A percentile compares a stretch with the other conserved stretches of the same genome.
Conservation (phyloP, 2,797 vertebrate genomes). For the Tenualosa ilisha region DNA sequence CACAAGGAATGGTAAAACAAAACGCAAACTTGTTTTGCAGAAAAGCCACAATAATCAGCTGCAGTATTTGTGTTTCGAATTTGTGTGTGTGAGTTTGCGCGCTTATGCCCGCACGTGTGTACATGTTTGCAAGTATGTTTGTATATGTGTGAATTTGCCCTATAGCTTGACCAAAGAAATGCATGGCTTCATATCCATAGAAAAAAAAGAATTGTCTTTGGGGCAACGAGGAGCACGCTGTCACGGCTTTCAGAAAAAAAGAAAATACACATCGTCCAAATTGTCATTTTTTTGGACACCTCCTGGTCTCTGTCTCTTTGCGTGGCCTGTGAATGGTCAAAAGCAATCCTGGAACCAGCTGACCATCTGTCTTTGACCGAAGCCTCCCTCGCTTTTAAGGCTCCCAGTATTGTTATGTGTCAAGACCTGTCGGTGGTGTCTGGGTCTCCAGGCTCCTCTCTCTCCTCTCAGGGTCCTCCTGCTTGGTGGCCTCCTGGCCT, state of each 20-base stretch:
- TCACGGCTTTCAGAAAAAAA: conserved; percentile 55
- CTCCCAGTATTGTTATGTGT: not conserved
- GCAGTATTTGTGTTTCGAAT: conserved; percentile 43
- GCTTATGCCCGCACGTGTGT: not conserved
- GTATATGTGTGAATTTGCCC: conserved; percentile 48
- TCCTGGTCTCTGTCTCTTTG: not conserved
- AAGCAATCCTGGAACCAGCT: conserved; percentile 7
- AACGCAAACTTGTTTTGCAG: conserved; percentile 58
- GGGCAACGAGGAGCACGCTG: conserved; percentile 60
- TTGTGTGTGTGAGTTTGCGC: conserved; percentile 19
- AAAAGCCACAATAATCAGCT: conserved; percentile 71
- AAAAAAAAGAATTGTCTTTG: conserved; percentile 76
- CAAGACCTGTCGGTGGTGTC: conserved; percentile 24
- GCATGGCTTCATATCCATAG: conserved; percentile 99
- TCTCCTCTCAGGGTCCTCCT: conserved; percentile 26
- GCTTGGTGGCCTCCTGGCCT: conserved; percentile 58
- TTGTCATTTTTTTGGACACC: conserved; percentile 35
- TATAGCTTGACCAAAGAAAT: conserved; percentile 81
- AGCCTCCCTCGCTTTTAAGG: conserved; percentile 8
- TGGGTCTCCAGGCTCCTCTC: conserved; percentile 35
- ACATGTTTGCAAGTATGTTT: not conserved
- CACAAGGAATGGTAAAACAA: conserved; percentile 17
- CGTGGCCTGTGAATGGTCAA: not conserved
- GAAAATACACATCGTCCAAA: conserved; percentile 48
- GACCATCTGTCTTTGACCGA: conserved; percentile 21